Percentiles rank a stretch among this genome's conserved stretches.
phyloP scores from a whole-genome alignment of 2,888 invertebrate species.

The Hemicrepidius hirtus region DNA sequence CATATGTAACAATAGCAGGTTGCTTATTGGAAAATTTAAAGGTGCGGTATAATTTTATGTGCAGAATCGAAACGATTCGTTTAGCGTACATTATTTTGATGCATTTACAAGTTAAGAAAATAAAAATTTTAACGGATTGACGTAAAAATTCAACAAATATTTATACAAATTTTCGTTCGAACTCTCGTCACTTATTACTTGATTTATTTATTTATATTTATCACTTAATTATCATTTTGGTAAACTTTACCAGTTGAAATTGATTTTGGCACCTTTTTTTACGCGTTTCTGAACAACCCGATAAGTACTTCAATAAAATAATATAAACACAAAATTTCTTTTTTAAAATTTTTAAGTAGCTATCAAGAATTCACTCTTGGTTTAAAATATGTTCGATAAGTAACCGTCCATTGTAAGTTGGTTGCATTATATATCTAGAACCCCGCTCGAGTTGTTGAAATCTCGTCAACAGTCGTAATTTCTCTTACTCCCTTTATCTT shows the following conservation, averaged over 20 bases:
- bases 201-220: not conserved
- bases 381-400: conserved; percentile 17
- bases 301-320: not conserved
- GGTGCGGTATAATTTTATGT: conserved; percentile 54
- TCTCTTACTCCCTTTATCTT: conserved; percentile 17
- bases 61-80: conserved; percentile 48
- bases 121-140: not conserved
- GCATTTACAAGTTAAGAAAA: conserved; percentile 39
- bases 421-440: conserved; percentile 36
- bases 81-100: conserved; percentile 53
- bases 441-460: conserved; percentile 26
- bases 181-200: conserved; percentile 1
- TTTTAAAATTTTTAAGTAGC: not conserved
- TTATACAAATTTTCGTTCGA: conserved; percentile 1
- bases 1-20: conserved; percentile 57
- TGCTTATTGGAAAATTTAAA: conserved; percentile 55
- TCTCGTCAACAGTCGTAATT: conserved; percentile 15
- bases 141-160: conserved; percentile 18
- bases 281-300: not conserved
- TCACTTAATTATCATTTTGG: conserved; percentile 16
- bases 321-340: not conserved
- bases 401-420: conserved; percentile 29
- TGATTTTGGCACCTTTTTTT: not conserved
- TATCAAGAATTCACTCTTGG: conserved; percentile 18
- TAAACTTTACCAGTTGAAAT: not conserved